These are phyloP conservation scores for Xylota segnis DNA, from an alignment of 2,888 invertebrate genomes.

Conservation along the genomic window DNA sequence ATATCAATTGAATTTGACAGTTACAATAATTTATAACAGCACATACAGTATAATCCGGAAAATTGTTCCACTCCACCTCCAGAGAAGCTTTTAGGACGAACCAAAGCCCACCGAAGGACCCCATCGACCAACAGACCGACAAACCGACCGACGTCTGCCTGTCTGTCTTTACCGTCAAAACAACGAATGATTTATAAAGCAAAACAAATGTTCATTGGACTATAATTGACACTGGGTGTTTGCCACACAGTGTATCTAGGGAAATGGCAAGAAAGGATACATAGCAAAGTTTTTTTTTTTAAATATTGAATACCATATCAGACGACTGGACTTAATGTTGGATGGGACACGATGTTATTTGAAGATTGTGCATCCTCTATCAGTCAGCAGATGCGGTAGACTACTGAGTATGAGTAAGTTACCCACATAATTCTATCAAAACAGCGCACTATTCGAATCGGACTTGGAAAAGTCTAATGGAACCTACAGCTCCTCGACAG, in stretches of 20 bases:
- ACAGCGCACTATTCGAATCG: no score
- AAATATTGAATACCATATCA: constrained; percentile 27
- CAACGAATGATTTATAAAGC: constrained; percentile 67
- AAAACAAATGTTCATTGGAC: constrained; percentile 59
- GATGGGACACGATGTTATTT: no score
- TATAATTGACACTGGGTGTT: constrained; percentile 60
- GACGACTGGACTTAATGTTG: neutral
- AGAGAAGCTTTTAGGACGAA: constrained; percentile 27
- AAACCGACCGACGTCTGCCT: constrained; percentile 47
- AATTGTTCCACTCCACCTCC: constrained; percentile 45
- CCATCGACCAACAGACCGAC: neutral
- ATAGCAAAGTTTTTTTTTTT: neutral
- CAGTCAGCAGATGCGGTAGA: no score
- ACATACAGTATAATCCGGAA: constrained; percentile 64
- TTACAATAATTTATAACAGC: constrained; percentile 75
- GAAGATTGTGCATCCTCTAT: no score
- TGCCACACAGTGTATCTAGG: constrained; percentile 40
- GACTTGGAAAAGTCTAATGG: no score
- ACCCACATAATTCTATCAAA: no score
- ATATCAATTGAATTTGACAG: constrained; percentile 77
- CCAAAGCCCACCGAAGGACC: neutral
- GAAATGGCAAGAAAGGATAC: constrained; percentile 29
- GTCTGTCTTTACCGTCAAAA: constrained; percentile 58
- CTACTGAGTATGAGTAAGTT: no score
- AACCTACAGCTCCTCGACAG: no score